These are phyloP conservation scores for Agrotis segetum DNA, from an alignment of 2,888 invertebrate species.

Conservation along the genomic window DNA sequence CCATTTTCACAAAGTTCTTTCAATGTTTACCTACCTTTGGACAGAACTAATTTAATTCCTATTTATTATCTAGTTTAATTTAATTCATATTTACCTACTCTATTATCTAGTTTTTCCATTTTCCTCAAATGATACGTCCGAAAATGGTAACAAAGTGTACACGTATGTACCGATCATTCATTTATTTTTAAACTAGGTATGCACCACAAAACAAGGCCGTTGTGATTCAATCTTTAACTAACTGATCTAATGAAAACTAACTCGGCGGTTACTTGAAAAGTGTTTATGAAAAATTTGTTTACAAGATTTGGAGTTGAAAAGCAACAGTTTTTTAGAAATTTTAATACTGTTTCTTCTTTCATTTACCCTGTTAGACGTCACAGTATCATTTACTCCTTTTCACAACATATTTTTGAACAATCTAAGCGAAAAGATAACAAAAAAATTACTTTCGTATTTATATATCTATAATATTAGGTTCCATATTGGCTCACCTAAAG, in stretches of 20 bases:
- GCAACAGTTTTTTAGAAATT: not conserved
- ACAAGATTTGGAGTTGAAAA: not conserved
- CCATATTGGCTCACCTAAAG: no score
- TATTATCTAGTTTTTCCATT: no score
- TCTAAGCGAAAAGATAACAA: no score
- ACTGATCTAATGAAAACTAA: slow-evolving; percentile 48
- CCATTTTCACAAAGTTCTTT: no score
- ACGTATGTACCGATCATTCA: slow-evolving; percentile 3
- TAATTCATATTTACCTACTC: not conserved
- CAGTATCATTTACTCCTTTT: no score
- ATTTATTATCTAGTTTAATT: not conserved
- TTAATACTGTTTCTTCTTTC: no score
- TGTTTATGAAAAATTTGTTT: slow-evolving; percentile 2
- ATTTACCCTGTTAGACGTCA: no score
- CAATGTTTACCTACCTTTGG: no score
- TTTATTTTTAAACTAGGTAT: slow-evolving; percentile 21
- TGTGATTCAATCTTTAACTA: slow-evolving; percentile 39
- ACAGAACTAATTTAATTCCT: not conserved
- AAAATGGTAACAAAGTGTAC: not conserved
- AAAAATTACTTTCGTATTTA: no score
- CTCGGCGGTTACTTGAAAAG: not conserved
- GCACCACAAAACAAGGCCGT: slow-evolving; percentile 43
- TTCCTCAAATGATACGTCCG: not conserved
- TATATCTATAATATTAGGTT: no score
- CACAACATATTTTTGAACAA: no score